These are phyloP conservation scores for Champsocephalus esox DNA, from an alignment of 2,797 vertebrate genomes.

Conservation along the genomic window DNA sequence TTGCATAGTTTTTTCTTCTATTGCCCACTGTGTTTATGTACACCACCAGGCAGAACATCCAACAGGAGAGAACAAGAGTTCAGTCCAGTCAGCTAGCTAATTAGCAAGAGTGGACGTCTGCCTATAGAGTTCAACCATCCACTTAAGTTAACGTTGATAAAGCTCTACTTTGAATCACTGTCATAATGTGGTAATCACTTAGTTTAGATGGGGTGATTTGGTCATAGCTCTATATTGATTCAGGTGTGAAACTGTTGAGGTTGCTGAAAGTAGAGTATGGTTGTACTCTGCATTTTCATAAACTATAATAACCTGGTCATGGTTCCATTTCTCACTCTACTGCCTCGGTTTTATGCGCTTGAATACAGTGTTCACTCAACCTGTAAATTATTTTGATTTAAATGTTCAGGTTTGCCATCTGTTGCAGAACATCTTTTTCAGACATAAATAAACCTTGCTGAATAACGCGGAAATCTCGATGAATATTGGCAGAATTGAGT, in stretches of 20 bases:
- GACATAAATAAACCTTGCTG: background rate
- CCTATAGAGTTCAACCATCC: conserved; percentile 5
- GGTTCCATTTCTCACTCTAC: background rate
- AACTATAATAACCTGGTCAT: background rate
- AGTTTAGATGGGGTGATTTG: conserved; percentile 3
- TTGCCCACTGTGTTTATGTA: conserved; percentile 2
- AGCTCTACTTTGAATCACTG: conserved; percentile 37
- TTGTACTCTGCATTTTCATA: background rate
- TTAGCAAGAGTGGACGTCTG: conserved; percentile 37
- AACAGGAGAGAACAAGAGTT: conserved; percentile 19
- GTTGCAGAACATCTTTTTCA: background rate
- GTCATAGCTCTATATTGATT: conserved; percentile 19
- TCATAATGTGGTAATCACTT: conserved; percentile 1
- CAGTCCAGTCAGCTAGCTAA: conserved; percentile 40
- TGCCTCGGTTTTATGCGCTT: background rate
- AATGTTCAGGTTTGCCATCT: background rate
- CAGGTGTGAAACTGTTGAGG: conserved; percentile 1
- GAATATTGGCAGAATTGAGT: no score
- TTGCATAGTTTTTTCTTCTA: background rate
- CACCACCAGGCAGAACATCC: conserved; percentile 10
- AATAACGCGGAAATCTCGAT: no score
- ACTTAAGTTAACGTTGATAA: conserved; percentile 23
- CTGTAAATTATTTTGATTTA: background rate
- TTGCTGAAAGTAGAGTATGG: background rate
- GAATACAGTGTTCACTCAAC: background rate